Percentiles rank a stretch among this genome's conserved stretches.
Conservation (phyloP, 2,113 vertebrate species). For the Macrotus californicus region DNA sequence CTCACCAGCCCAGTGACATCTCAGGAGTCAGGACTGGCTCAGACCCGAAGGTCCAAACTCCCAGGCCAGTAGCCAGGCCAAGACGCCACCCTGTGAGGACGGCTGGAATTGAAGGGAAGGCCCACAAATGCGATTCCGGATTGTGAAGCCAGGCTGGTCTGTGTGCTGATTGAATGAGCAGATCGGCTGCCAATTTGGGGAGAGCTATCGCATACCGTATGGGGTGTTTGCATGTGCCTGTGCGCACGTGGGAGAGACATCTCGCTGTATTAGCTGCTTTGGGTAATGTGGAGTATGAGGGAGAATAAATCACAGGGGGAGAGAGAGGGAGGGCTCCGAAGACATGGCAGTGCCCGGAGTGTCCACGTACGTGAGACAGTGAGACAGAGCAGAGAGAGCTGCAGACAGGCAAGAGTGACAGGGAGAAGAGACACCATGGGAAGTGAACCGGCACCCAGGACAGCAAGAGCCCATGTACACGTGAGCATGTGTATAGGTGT, state of each 20-base stretch:
- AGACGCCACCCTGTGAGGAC: not conserved
- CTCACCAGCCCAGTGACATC: not conserved
- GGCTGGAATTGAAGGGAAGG: not conserved
- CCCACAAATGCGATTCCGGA: not conserved
- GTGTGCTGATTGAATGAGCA: not conserved
- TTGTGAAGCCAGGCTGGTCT: too few relatives aligned
- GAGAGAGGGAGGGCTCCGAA: not conserved
- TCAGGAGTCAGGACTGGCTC: not conserved
- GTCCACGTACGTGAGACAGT: not conserved
- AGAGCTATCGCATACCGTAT: fast-evolving
- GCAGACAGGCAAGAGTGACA: not conserved
- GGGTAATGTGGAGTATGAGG: too few relatives aligned
- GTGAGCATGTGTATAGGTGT: fast-evolving
- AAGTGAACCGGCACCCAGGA: too few relatives aligned
- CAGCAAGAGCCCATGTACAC: fast-evolving
- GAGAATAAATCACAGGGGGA: not conserved
- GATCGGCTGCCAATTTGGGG: not conserved
- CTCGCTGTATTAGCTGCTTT: not conserved
- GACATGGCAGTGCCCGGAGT: not conserved
- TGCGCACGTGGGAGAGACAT: not conserved
- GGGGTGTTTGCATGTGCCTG: not conserved
- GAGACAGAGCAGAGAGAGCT: not conserved
- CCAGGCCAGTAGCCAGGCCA: not conserved
- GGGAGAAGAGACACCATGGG: not conserved
- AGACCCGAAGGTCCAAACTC: not conserved